Conservation (phyloP, 2,113 vertebrate species). For the Rousettus leschenaultii region DNA sequence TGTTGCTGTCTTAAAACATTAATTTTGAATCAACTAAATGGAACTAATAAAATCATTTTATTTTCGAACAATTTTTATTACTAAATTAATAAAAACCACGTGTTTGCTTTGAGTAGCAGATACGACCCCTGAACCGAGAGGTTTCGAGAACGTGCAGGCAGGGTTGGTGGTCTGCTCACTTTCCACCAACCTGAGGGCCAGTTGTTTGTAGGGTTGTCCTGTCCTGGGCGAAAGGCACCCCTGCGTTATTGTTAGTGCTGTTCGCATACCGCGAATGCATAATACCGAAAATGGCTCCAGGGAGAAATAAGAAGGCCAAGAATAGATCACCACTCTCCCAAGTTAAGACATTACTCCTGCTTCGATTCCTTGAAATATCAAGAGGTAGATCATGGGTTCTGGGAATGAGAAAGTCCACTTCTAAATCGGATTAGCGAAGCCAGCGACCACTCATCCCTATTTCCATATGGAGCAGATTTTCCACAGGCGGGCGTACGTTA, state of each 20-base stretch:
- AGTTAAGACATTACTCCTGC: not conserved
- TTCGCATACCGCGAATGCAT: fast-evolving
- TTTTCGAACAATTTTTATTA: not conserved
- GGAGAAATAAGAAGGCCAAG: not conserved
- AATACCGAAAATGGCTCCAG: not conserved
- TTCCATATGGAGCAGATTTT: not conserved
- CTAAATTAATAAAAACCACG: not conserved
- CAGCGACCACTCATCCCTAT: not conserved
- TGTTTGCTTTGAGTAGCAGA: not conserved
- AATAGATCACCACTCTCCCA: not conserved
- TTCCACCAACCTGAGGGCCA: fast-evolving
- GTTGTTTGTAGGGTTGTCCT: too few relatives aligned
- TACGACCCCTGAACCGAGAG: too few relatives aligned
- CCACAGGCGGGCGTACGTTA: not conserved
- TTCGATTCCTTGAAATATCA: not conserved
- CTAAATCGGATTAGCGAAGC: not conserved
- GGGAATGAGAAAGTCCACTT: not conserved
- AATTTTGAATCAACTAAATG: not conserved
- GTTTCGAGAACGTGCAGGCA: not conserved
- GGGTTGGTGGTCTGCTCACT: not conserved
- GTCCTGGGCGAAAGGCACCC: not conserved
- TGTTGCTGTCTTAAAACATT: not conserved
- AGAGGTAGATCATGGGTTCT: not conserved
- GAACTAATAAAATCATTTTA: not conserved
- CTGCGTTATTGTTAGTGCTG: not conserved